A percentile compares a stretch with the other conserved stretches of the same genome.
Evolutionary conservation across 35 echinoderm and acorn worm genomes (phyloP).

Genomic region (Antedon bifida): DNA sequence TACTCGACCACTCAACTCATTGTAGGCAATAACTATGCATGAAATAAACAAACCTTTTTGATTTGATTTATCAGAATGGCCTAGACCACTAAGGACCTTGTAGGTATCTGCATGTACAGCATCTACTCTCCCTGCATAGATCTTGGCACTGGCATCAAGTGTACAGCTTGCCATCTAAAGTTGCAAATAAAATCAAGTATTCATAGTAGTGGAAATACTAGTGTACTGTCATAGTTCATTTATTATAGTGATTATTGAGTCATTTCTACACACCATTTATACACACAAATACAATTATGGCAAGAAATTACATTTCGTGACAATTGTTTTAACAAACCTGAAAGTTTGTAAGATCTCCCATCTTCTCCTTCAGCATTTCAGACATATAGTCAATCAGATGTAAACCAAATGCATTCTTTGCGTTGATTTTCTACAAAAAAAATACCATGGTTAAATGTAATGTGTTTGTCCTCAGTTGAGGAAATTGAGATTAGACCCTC

Average conservation of each 20-base stretch:
- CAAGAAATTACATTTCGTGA: no score
- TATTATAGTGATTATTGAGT: neutral
- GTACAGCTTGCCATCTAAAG: slow-evolving; percentile 99
- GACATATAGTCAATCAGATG: slow-evolving; percentile 98
- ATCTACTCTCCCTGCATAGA: slow-evolving; percentile 91
- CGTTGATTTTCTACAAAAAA: slow-evolving; percentile 86
- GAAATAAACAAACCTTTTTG: slow-evolving; percentile 12
- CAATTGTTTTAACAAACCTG: slow-evolving; percentile 32
- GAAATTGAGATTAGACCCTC: no score
- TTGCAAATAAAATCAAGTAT: no score
- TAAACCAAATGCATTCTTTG: slow-evolving; percentile 96
- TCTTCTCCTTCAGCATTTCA: slow-evolving; percentile 79
- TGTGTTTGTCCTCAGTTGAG: no score
- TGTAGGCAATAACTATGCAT: no score
- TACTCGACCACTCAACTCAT: no score
- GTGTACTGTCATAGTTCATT: no score
- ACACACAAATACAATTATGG: no score
- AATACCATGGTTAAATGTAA: neutral
- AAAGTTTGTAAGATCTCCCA: slow-evolving; percentile 96
- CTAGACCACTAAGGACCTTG: slow-evolving; percentile 88
- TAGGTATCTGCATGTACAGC: slow-evolving; percentile 90
- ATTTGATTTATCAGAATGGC: slow-evolving; percentile 63
- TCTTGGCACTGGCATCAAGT: slow-evolving; percentile 94
- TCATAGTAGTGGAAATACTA: no score
- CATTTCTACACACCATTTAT: neutral